Base-by-base conservation (phyloP, 2,888 invertebrate species). In the Polydrusus pterygomalis region DNA sequence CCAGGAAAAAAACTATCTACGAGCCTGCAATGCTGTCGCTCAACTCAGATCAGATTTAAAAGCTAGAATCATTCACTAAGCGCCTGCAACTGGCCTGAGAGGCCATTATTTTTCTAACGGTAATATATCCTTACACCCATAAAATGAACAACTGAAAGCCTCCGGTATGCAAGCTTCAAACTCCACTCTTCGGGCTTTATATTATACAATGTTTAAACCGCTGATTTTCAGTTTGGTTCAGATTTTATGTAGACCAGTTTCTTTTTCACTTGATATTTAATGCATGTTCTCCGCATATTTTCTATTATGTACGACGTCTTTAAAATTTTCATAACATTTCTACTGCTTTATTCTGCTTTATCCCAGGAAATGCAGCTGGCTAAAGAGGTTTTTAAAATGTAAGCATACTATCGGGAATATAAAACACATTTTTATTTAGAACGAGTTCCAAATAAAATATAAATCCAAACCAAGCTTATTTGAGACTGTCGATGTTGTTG, bases 311-410 rank as follows among this genome's bases (percentile, higher is more conserved):
- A 56, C 15, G 15, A 56, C 25, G 8, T 15, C 15, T 34, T 56
- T 56, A 34, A 56, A 56, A 56, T 34, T 56, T 56, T 34, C 34
- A 56, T 56, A 15, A 56, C 56, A 30, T 54, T 54, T 54, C 30
- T 13, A n/a, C 54, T 56, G 34, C 34, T 56, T 56, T 56, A 56
- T 34, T 11, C 54, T 56, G 34, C 34, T 56, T 56, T 56, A 56
- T 34, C 56, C 56, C 25, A 15, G 56, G 13, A 34, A 56, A 15
- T 34, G n/a, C 15, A 34, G 56, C 56, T 56, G 25, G 9, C 5
- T 56, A 56, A 56, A 56, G 56, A 34, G 56, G 56, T 56, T 56
- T 30, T 56, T 56, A 56, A 56, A 56, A 56, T 56, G 56, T 34
- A 34, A 56, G 56, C 56, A 56, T 34, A n/a, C 56, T 56, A 56